Evolutionary conservation across 2,797 vertebrate species (phyloP).

Genomic region (Coregonus sp.): DNA sequence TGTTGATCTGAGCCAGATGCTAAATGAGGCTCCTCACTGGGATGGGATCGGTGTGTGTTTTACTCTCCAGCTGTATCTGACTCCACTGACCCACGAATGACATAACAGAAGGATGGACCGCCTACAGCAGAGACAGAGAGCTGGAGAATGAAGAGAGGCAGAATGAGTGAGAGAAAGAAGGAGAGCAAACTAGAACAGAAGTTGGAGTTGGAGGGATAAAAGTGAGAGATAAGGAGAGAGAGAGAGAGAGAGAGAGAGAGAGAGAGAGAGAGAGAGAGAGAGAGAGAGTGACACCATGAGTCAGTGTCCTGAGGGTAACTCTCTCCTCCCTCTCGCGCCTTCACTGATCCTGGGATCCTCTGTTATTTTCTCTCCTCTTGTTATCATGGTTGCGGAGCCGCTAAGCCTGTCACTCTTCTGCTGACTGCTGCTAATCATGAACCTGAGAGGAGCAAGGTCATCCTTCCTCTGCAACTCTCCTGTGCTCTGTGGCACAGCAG

Average conservation of each 20-base stretch:
- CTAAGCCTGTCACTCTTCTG: constrained; percentile 37
- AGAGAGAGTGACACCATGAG: constrained; percentile 37
- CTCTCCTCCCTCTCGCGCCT: constrained; percentile 2
- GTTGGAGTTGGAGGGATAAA: constrained; percentile 17
- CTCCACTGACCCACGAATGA: constrained; percentile 55
- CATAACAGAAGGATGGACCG: constrained; percentile 45
- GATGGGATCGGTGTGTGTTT: constrained; percentile 11
- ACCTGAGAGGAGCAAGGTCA: constrained; percentile 52
- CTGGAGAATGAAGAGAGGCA: constrained; percentile 2
- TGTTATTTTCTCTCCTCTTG: constrained; percentile 21
- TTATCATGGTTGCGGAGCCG: constrained; percentile 23
- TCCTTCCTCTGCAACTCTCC: constrained; percentile 37
- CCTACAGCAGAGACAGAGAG: constrained; percentile 32
- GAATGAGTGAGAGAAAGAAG: constrained; percentile 23
- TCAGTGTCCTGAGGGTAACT: constrained; percentile 44
- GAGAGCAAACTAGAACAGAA: constrained; percentile 14
- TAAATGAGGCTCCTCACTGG: constrained; percentile 35
- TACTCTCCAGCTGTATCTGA: constrained; percentile 46
- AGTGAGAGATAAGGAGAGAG: constrained; percentile 5
- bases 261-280: constrained; percentile 3
- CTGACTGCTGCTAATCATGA: constrained; percentile 48
- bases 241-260: neutral
- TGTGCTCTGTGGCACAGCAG: neutral
- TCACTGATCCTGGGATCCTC: neutral
- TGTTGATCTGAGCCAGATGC: constrained; percentile 35